Conservation (phyloP, 2,113 vertebrate species). For the Spermophilus dauricus region DNA sequence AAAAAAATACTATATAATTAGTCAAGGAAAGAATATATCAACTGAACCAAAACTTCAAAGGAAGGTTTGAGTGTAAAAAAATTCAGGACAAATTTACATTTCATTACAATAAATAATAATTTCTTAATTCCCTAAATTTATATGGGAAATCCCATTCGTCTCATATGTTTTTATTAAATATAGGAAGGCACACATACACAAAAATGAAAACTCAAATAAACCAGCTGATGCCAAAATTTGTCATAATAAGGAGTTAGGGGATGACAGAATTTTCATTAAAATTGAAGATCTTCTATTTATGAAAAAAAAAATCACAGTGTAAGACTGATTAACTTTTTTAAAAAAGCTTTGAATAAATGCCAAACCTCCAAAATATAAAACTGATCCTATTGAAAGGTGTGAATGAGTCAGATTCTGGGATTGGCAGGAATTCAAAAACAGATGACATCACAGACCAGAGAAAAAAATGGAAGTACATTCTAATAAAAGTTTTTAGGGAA, state of each 20-base stretch:
- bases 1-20: background rate
- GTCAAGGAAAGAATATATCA: background rate
- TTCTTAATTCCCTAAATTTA: background rate
- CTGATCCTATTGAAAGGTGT: background rate
- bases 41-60: background rate
- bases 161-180: background rate
- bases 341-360: background rate
- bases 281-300: background rate
- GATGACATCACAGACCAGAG: background rate
- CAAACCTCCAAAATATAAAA: background rate
- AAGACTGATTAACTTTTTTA: background rate
- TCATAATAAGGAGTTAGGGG: accelerated
- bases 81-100: background rate
- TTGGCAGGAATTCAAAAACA: background rate
- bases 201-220: background rate
- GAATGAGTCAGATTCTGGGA: background rate
- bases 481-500: background rate
- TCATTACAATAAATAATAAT: background rate
- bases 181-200: background rate
- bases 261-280: background rate
- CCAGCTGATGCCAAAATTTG: background rate
- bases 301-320: background rate
- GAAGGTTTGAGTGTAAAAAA: background rate
- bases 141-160: background rate
- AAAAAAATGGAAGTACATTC: background rate